phyloP scores from a whole-genome alignment of 2,797 vertebrate species.

The Onychomys arenicola region DNA sequence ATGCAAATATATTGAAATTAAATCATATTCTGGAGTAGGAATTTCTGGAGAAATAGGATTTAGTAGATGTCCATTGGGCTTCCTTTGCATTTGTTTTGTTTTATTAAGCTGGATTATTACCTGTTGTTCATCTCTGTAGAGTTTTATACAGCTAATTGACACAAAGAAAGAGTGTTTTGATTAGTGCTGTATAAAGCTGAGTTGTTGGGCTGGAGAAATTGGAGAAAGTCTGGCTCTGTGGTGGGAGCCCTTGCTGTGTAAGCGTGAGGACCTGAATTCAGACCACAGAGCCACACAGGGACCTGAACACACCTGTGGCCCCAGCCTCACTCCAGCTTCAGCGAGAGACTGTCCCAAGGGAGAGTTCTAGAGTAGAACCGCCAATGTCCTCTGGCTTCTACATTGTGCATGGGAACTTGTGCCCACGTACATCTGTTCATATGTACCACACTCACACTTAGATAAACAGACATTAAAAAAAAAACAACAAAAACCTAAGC shows the following conservation, averaged over 20 bases:
- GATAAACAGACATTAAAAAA: not conserved
- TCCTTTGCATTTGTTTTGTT: not conserved
- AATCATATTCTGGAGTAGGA: conserved; percentile 33
- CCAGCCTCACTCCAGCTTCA: not conserved
- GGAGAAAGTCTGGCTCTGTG: not conserved
- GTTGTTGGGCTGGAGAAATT: not conserved
- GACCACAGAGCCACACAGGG: not conserved
- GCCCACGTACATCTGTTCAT: not conserved
- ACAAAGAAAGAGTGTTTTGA: conserved; percentile 9
- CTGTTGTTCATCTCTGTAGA: not conserved
- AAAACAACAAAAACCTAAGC: conserved; percentile 1
- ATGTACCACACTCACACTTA: too few relatives aligned
- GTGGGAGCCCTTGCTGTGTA: not conserved
- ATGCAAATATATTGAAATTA: conserved; percentile 46
- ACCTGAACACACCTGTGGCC: not conserved
- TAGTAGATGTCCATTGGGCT: not conserved
- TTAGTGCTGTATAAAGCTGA: not conserved
- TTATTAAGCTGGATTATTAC: conserved; percentile 11
- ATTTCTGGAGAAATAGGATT: not conserved
- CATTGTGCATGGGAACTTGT: not conserved
- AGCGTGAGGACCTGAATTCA: not conserved
- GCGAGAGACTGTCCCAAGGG: not conserved
- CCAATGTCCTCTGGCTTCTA: not conserved
- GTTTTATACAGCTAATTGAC: conserved; percentile 12
- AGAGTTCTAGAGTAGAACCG: not conserved